Conservation (phyloP, 2,888 invertebrate species). For the Shargacucullia verbasci region DNA sequence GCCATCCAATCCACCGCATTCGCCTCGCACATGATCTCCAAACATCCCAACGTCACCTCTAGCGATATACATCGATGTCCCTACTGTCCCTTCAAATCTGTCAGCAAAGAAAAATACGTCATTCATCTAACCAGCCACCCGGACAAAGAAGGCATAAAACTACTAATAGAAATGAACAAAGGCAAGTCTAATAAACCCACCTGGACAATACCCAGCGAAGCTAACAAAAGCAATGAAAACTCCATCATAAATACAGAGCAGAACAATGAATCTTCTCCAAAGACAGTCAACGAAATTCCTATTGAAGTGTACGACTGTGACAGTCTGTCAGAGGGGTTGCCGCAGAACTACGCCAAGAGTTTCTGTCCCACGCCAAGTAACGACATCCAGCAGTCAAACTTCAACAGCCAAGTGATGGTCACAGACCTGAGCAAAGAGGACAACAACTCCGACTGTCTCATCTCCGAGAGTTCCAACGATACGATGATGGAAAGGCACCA, state of each 20-base stretch:
- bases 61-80: slow-evolving; percentile 90
- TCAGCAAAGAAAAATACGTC: slow-evolving; percentile 90
- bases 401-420: slow-evolving; percentile 67
- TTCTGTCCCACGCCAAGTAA: slow-evolving; percentile 69
- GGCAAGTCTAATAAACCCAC: slow-evolving; percentile 73
- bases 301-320: slow-evolving; percentile 85
- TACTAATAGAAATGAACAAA: slow-evolving; percentile 77
- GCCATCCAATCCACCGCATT: slow-evolving; percentile 94
- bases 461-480: slow-evolving; percentile 78
- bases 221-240: slow-evolving; percentile 64
- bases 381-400: slow-evolving; percentile 66
- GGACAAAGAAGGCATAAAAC: slow-evolving; percentile 80
- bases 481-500: slow-evolving; percentile 77
- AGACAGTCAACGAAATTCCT: slow-evolving; percentile 75
- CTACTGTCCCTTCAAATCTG: slow-evolving; percentile 90
- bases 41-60: slow-evolving; percentile 92
- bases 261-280: slow-evolving; percentile 63
- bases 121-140: slow-evolving; percentile 87
- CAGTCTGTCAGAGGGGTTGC: slow-evolving; percentile 76
- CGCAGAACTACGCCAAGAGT: slow-evolving; percentile 75
- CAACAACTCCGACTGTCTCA: slow-evolving; percentile 80
- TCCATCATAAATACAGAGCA: slow-evolving; percentile 58
- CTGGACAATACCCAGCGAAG: slow-evolving; percentile 83
- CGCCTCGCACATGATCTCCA: slow-evolving; percentile 93
- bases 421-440: slow-evolving; percentile 82